Conservation (phyloP, 2,888 invertebrate genomes). For the Agrypnus murinus region DNA sequence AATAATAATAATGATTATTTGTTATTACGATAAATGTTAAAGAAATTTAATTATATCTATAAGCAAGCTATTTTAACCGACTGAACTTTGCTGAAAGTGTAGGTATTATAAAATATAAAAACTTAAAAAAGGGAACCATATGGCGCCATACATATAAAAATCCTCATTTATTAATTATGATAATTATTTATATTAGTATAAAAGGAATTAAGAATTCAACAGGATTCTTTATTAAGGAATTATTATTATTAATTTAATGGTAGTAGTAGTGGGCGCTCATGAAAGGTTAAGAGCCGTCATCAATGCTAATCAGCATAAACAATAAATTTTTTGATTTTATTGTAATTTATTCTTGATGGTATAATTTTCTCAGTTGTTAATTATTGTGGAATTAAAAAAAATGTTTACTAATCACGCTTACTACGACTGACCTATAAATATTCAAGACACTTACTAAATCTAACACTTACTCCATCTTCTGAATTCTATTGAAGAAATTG, state of each 20-base stretch:
- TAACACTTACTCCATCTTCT: too few species aligned
- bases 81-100: too few species aligned
- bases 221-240: neutral
- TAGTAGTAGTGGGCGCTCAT: constrained; percentile 22
- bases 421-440: too few species aligned
- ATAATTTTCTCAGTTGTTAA: too few species aligned
- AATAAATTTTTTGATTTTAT: constrained; percentile 10
- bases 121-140: neutral
- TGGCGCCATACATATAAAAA: constrained; percentile 4
- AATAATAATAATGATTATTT: too few species aligned
- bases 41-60: too few species aligned
- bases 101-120: neutral
- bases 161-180: constrained; percentile 3
- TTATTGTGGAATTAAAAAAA: too few species aligned
- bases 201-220: constrained; percentile 8
- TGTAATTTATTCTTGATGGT: constrained; percentile 11
- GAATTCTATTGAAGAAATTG: too few species aligned
- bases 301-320: constrained; percentile 10
- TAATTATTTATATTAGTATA: neutral
- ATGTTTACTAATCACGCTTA: too few species aligned
- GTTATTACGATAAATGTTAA: too few species aligned
- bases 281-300: constrained; percentile 13
- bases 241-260: constrained; percentile 17
- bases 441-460: too few species aligned
- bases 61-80: too few species aligned